Base-by-base conservation (phyloP, 2,888 invertebrate genomes). In the Siphlonurus alternatus region DNA sequence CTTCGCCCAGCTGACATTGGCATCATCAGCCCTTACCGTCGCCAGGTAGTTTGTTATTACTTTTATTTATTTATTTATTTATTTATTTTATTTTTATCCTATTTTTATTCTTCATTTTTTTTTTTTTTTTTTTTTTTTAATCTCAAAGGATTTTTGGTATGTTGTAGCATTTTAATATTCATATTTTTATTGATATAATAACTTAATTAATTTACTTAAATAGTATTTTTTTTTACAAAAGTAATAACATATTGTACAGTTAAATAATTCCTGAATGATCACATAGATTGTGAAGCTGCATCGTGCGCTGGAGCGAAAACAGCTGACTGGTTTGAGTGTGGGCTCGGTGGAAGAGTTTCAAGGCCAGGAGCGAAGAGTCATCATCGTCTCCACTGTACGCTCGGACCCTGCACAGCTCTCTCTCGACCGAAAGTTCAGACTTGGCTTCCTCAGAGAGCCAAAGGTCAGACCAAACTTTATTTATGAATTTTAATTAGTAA, bases 341-440 rank as follows among this genome's bases (percentile, higher is more conserved):
- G 79, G 78, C 2, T 76, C 77, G 20, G 78, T 78, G 7, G 79
- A 79, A 67, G 78, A 79, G 67, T 79, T 79, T 68, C 79, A 79
- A 69, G 79, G 79, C 23, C 78, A 78, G 62, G 79, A 80, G 68
- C 69, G 75, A 65, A 70, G 71, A 64, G 76, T 74, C 18, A 76
- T 80, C 63, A 76, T 79, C 23, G 73, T 79, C 38, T 76, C 78
- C 2, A 78, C 78, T 1, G 79, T 73, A 0, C 70, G 78, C 10
- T 76, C 78, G 1, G 73, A 25, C 2, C 53, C 56, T n/a, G 59
- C 61, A 20, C 53, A 56, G 22, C 66, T 77, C 3, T 69, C 70
- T 18, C 71, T 72, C 68, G 71, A 72, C 63, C 53, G 66, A 25
- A 66, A 67, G n/a, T 67, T 69, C 62, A 69, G 69, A 53, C 69